Evolutionary conservation across 2,888 invertebrate species (phyloP).

Genomic region (Uropetala carovei): DNA sequence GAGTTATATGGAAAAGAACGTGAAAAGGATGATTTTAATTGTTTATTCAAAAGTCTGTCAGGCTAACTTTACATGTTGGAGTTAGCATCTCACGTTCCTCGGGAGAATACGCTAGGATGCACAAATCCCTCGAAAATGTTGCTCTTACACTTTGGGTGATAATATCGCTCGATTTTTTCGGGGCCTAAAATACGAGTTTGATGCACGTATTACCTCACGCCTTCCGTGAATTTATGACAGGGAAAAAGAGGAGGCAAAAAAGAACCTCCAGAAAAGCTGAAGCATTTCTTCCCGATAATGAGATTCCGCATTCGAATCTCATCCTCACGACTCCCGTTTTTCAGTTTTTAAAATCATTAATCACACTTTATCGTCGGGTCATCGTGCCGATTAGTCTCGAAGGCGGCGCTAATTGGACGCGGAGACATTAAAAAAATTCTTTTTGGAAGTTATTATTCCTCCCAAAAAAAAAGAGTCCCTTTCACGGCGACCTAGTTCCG

Average conservation of each 20-base stretch:
- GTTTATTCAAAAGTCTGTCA: too few relatives aligned
- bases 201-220: background rate
- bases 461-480: slow-evolving; percentile 16
- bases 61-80: too few relatives aligned
- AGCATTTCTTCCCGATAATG: slow-evolving; percentile 29
- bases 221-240: background rate
- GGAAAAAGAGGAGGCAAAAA: background rate
- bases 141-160: too few relatives aligned
- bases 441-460: background rate
- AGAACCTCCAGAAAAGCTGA: background rate
- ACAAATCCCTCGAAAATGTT: too few relatives aligned
- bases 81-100: too few relatives aligned
- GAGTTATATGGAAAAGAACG: too few relatives aligned
- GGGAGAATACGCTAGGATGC: too few relatives aligned
- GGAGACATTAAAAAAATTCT: background rate
- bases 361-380: slow-evolving; percentile 45
- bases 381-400: slow-evolving; percentile 35
- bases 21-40: too few relatives aligned
- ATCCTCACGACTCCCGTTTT: background rate
- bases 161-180: background rate
- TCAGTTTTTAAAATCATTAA: slow-evolving; percentile 38
- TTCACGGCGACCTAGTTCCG: background rate
- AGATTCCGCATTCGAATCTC: slow-evolving; percentile 46
- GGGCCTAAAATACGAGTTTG: background rate
- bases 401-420: slow-evolving; percentile 33